phyloP scores from a whole-genome alignment of 2,113 vertebrate genomes.

The Tylochromis polylepis region DNA sequence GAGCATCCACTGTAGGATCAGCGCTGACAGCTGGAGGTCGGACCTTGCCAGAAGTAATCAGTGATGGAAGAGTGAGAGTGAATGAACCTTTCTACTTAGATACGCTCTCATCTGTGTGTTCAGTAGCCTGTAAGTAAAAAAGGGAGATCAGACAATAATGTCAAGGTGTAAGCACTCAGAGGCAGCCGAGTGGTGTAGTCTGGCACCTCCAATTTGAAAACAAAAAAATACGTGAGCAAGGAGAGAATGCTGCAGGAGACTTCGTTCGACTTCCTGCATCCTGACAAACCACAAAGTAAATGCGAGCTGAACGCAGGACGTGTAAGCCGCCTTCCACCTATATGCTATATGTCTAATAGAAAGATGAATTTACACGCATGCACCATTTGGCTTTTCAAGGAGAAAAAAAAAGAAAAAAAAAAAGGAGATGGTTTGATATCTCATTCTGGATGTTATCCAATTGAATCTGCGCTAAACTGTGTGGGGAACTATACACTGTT shows the following conservation, averaged over 20 bases:
- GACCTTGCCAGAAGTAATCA: constrained; percentile 39
- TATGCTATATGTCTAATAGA: not conserved
- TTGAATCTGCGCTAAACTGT: not conserved
- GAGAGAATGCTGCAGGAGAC: not conserved
- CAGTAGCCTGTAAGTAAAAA: not conserved
- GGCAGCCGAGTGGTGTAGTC: not conserved
- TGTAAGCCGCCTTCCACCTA: not conserved
- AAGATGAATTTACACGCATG: not conserved
- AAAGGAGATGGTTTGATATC: not conserved
- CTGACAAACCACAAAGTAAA: not conserved
- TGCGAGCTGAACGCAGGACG: not conserved
- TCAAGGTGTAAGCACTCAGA: not conserved
- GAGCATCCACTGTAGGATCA: constrained; percentile 24
- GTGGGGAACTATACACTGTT: not conserved
- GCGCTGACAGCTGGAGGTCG: constrained; percentile 47
- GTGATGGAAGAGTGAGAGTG: not conserved
- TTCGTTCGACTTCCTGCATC: not conserved
- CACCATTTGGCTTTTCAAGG: not conserved
- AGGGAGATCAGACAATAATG: not conserved
- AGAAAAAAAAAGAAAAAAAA: not conserved
- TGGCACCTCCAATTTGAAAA: not conserved
- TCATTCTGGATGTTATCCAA: not conserved
- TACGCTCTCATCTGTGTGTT: not conserved
- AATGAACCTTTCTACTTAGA: constrained; percentile 9
- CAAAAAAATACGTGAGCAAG: not conserved